Evolutionary conservation across 1,140 invertebrate species (phyloP).

Genomic region (Agrypnia vestita): DNA sequence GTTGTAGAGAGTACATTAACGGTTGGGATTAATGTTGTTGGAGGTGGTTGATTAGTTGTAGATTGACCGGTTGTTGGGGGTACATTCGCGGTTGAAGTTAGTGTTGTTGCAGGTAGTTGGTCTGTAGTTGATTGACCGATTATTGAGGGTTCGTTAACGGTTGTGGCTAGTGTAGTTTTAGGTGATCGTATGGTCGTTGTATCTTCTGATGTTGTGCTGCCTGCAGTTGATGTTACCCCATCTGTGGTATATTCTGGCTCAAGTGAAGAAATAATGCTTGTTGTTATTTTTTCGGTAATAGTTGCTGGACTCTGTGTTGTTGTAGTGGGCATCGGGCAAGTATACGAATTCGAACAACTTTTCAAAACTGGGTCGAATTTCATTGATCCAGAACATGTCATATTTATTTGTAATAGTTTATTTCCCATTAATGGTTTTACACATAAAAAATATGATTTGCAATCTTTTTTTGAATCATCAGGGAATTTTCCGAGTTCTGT

Average conservation of each 20-base stretch:
- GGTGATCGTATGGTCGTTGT: neutral
- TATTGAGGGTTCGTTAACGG: neutral
- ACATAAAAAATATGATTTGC: neutral
- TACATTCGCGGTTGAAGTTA: neutral
- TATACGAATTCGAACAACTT: conserved; percentile 2
- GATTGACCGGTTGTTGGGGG: neutral
- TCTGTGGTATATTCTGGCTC: neutral
- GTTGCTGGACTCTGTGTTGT: neutral
- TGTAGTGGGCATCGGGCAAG: neutral
- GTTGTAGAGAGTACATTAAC: too few relatives aligned
- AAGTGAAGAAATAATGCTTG: neutral
- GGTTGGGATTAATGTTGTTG: too few relatives aligned
- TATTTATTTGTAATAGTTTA: neutral
- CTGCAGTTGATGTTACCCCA: neutral
- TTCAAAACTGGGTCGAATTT: conserved; percentile 9
- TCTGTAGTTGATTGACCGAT: neutral
- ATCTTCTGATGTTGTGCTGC: neutral
- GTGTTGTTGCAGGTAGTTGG: neutral
- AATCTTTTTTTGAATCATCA: neutral
- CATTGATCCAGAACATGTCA: neutral
- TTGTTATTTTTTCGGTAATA: too few relatives aligned
- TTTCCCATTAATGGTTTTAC: neutral
- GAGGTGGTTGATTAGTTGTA: too few relatives aligned
- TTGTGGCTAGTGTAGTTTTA: too few relatives aligned
- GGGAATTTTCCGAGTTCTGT: neutral